These are phyloP conservation scores for Sardina pilchardus DNA, from an alignment of 2,113 vertebrate genomes.

Conservation along the genomic window DNA sequence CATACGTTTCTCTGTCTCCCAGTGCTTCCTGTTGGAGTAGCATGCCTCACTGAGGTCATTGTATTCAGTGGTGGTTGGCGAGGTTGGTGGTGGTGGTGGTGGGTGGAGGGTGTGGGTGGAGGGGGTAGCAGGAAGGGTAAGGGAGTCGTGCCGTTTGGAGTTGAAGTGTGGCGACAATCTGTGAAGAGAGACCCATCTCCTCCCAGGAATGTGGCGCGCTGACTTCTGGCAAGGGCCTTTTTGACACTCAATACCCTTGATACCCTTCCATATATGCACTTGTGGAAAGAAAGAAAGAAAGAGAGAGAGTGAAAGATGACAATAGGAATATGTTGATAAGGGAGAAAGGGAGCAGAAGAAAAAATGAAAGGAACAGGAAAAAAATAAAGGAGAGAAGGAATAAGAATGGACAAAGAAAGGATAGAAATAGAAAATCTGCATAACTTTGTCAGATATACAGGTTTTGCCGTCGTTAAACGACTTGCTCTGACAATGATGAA, in stretches of 20 bases:
- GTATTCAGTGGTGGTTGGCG: neutral
- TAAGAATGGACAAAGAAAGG: neutral
- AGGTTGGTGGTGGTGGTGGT: neutral
- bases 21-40: neutral
- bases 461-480: constrained; percentile 55
- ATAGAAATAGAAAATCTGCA: constrained; percentile 42
- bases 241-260: constrained; percentile 74
- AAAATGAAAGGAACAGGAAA: neutral
- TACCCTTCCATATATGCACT: constrained; percentile 53
- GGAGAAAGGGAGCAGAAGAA: neutral
- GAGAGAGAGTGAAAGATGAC: neutral
- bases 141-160: neutral
- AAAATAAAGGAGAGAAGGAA: neutral
- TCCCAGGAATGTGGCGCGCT: constrained; percentile 66
- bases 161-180: neutral
- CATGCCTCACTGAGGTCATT: neutral
- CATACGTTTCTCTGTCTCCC: neutral
- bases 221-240: constrained; percentile 71
- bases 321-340: neutral
- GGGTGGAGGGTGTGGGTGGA: neutral
- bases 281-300: neutral
- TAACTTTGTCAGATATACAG: constrained; percentile 59
- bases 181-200: constrained; percentile 59
- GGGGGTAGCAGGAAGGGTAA: neutral
- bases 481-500: constrained; percentile 54